Evolutionary conservation across 2,113 vertebrate species (phyloP), one percentile per base, ranked within the genome.

Genomic region (Megatriorchis doriae): DNA sequence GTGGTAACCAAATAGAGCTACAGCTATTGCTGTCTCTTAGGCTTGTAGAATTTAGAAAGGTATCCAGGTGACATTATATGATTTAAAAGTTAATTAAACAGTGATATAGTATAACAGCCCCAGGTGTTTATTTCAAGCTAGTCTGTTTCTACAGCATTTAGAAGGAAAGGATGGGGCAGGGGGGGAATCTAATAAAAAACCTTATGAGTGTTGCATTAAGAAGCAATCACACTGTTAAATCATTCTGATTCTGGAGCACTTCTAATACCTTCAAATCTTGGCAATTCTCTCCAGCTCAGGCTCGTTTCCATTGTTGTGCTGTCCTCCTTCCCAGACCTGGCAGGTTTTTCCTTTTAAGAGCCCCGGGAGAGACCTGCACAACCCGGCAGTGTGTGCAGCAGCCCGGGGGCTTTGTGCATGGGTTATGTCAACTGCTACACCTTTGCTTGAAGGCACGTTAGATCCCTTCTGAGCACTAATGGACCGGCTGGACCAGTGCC

Each of bases 61-160:
- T 23, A 95, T 72, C 72, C 12, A 36, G 75, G 96, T 95, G 97
- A 97, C 93, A 92, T 63, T 26, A 77, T 65, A 90, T 96, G 98
- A 98, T 97, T 98, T 98, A 97, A 89, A 98, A 97, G 97, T 97
- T 98, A 98, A 98, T 98, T 98, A 98, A 96, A 97, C 93, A 52
- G 85, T 90, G 94, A 95, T 65, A 96, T 22, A 93, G 71, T 81
- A 55, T 81, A 97, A 96, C 93, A 96, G 97, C 97, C 96, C 77
- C 88, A 90, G 94, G 97, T 97, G 90, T 96, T 98, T 97, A 96
- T 97, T 97, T 97, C 95, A 96, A 96, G 94, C 91, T 90, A 85
- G 81, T 27, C 80, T 79, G 63, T 90, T 93, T 88, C 94, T 38
- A 22, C 72, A 86, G 90, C 16, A 23, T 92, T 97, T 96, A 93